Base-by-base conservation (phyloP, 1,140 invertebrate species). In the Acromyrmex charruanus region DNA sequence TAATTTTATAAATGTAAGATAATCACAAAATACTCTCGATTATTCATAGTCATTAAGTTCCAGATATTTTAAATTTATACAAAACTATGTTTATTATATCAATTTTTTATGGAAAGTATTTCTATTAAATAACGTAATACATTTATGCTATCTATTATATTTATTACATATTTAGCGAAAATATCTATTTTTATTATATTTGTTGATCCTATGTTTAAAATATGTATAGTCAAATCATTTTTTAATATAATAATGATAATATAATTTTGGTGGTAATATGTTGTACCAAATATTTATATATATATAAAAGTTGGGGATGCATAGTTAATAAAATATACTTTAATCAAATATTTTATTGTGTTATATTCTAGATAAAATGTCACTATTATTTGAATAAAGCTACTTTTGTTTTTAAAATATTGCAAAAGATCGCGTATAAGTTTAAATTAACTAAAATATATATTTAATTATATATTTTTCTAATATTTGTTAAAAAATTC, bases 1-100 rank as follows among this genome's bases (percentile, higher is more conserved):
- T 49, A 74, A 35, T n/a, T 35, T 44, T 87, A 53, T 85, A 87
- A 80, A 69, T 44, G 14, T 88, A 90, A 69, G 3, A 68, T 71
- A 49, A 75, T 87, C 63, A 59, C 16, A 90, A 89, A 90, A 90
- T 90, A 90, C 81, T 90, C 86, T 61, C n/a, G 58, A 86, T 86
- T 77, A 58, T 69, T 84, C 16, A 69, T 86, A 44, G 68, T 28
- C 59, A n/a, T 66, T 82, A 82, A 55, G 21, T 63, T 80, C 18
- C 21, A 79, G 77, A 74, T 74, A 59, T 68, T 21, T 84, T n/a
- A 61, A 53, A 89, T 84, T 39, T 81, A 58, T 81, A 39, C 35
- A 21, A 51, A 53, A 82, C 2, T 16, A 68, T 72, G 51, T 58
- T 72, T 31, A 31, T 18, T 12, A 39, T 14, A 9, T 44, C 16